Evolutionary conservation across 2,797 vertebrate species (phyloP).

Genomic region (Muscicapa striata): DNA sequence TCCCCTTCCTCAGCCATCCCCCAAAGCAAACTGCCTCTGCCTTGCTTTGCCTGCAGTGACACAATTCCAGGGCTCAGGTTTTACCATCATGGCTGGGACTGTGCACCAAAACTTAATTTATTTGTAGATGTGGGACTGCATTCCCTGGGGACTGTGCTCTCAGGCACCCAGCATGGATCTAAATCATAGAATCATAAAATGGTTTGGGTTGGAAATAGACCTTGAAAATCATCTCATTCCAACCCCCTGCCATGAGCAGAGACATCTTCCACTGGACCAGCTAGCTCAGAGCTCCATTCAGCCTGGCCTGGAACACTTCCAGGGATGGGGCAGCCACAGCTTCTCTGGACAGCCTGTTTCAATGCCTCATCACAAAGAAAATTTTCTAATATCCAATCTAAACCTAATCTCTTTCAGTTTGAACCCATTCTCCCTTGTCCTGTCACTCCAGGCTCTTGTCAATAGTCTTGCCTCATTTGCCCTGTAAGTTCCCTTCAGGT

Average conservation of each 20-base stretch:
- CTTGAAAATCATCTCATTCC: neutral
- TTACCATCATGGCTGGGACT: neutral
- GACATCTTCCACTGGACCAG: neutral
- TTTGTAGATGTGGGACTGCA: neutral
- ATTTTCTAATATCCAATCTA: neutral
- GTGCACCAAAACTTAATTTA: neutral
- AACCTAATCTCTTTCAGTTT: neutral
- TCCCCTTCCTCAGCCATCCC: neutral
- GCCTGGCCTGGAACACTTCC: neutral
- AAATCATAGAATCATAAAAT: neutral
- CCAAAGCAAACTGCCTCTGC: neutral
- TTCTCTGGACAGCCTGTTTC: neutral
- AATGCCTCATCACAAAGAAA: neutral
- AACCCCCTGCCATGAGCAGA: neutral
- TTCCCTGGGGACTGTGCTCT: neutral
- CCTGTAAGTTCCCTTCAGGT: neutral
- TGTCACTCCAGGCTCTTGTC: neutral
- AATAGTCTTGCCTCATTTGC: neutral
- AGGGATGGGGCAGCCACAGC: neutral
- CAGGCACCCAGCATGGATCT: neutral
- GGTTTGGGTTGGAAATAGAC: neutral
- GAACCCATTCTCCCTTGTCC: neutral
- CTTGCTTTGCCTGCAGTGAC: neutral
- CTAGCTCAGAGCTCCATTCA: neutral
- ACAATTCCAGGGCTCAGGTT: neutral